Evolutionary conservation across 2,888 invertebrate species (phyloP), one percentile per base, ranked within the genome.

Genomic region (Boloria euphrosyne): DNA sequence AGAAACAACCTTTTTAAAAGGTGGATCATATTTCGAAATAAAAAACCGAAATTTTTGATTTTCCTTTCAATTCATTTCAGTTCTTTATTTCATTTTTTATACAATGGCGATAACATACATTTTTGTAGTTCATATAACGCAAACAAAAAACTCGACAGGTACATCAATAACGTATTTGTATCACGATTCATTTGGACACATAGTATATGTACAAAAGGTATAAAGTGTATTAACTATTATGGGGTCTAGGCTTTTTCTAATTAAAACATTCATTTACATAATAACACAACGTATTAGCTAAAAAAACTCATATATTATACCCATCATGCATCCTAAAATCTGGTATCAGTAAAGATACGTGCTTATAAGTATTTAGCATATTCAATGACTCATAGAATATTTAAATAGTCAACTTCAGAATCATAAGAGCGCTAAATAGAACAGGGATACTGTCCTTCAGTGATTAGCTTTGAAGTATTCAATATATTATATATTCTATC

Each of bases 321-420:
- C 10, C 10, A 7, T 7, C 10, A 38, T 38, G 2, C 10, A 38
- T 10, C 31, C 31, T 10, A 38, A 38, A 10, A 38, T 38, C 10
- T 38, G 10, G 47, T 47, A 47, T 47, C 7, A 16, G 57, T 16
- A 10, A 13, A 57, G 57, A 46, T 44, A 57, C 16, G 27, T 46
- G n/a, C 57, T 61, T 49, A 55, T 66, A 61, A 54, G 52, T 13
- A 51, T 66, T 52, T 59, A 31, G 61, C 64, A 57, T 61, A 65
- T 52, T 49, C 63, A 59, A 63, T 59, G 50, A 59, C 44, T 52
- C 51, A n/a, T 60, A 61, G 57, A 60, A 61, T 67, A 64, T 65
- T 67, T 52, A 65, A 61, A 64, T 47, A 53, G 59, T 58, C 49
- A 50, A 17, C 64, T 66, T 66, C 54, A 46, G 53, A 27, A 51